Base-by-base conservation (phyloP, 2,888 invertebrate genomes). In the Pantelozetes paolii region DNA sequence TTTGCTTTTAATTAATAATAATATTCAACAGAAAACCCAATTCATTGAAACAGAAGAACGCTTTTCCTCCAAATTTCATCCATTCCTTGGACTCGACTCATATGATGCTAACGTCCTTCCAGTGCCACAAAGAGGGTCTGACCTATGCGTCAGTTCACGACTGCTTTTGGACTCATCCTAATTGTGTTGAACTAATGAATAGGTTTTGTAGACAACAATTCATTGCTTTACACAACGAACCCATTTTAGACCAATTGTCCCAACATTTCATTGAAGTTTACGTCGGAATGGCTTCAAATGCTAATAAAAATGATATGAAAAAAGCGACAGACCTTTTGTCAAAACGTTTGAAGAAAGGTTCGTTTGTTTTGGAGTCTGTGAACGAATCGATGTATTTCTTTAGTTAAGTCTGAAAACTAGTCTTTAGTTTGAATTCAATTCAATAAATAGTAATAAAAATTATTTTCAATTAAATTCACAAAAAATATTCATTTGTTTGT, bases 151-250 rank as follows among this genome's bases (percentile, higher is more conserved):
- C 98, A 0, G 96, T 99, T 28, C 99, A 99, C 83, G 99, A 99
- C 84, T 99, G 98, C 82, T 99, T 89, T 85, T 99, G 99, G 99
- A 99, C 99, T 0, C 99, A 99, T 83, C 89, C 98, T 0, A 86
- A 87, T 78, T 88, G 90, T 42, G 92, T 97, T 57, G 88, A 90
- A 75, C 83, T 85, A 67, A 92, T 99, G 94, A 98, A 94, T 83
- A 86, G 92, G 90, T 89, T 96, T 76, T 97, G 97, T 80, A 87
- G 99, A n/a, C 90, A 98, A 81, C 95, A 99, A 82, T 99, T 99
- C 84, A 92, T 99, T n/a, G 89, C 91, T 0, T 86, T 99, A 13
- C 97, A 99, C 83, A 91, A 90, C 36, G 88, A 94, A 81, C 94
- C 95, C 0, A 92, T 99, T 78, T 85, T 99, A 70, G 89, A 94